A percentile compares a stretch with the other conserved stretches of the same genome.
phyloP scores from a whole-genome alignment of 2,797 vertebrate genomes.

The Mastacembelus armatus region DNA sequence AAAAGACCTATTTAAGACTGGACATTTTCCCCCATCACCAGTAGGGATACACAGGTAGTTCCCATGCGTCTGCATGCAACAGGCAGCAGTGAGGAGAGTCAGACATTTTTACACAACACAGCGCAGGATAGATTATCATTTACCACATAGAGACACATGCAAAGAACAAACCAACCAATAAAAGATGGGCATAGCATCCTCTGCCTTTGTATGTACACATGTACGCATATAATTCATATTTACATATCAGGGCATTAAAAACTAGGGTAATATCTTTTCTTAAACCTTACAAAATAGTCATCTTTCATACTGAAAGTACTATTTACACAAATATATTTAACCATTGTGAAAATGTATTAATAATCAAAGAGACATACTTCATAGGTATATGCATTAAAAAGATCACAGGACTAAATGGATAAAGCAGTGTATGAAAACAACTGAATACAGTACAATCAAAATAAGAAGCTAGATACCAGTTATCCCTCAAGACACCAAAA shows the following conservation, averaged over 20 bases:
- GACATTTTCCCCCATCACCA: slow-evolving; percentile 84
- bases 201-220: slow-evolving; percentile 96
- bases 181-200: slow-evolving; percentile 86
- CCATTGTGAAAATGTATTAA: slow-evolving; percentile 84
- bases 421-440: slow-evolving; percentile 73
- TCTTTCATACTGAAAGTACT: slow-evolving; percentile 98
- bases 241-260: slow-evolving; percentile 96
- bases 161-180: slow-evolving; percentile 87
- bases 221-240: slow-evolving; percentile 93
- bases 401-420: slow-evolving; percentile 81
- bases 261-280: slow-evolving; percentile 91
- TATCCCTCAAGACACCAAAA: slow-evolving; percentile 68
- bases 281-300: slow-evolving; percentile 99
- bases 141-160: slow-evolving; percentile 99
- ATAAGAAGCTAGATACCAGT: slow-evolving; percentile 70
- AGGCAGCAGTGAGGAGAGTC: slow-evolving; percentile 88
- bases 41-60: slow-evolving; percentile 87
- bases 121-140: slow-evolving; percentile 89
- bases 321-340: slow-evolving; percentile 94
- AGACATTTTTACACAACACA: slow-evolving; percentile 86
- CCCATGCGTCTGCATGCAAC: slow-evolving; percentile 90
- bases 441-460: slow-evolving; percentile 73
- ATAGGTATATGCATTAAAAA: slow-evolving; percentile 79
- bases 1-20: slow-evolving; percentile 87
- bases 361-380: slow-evolving; percentile 78